A percentile compares a stretch with the other conserved stretches of the same genome.
These are phyloP conservation scores for Monochamus alternatus DNA, from an alignment of 2,888 invertebrate genomes.

Conservation along the genomic window DNA sequence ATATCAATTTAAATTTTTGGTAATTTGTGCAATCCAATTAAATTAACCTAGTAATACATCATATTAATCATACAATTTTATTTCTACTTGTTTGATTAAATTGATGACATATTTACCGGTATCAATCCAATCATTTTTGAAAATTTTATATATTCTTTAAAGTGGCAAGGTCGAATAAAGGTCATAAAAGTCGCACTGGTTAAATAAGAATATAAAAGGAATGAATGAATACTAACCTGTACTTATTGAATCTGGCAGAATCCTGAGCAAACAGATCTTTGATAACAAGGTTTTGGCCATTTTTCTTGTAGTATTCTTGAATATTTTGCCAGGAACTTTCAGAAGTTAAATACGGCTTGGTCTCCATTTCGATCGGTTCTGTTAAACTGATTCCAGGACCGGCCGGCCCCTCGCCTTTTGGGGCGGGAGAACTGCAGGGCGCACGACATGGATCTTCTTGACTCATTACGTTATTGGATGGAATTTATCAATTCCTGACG, in stretches of 20 bases:
- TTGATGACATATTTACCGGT: too few species aligned
- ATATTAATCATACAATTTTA: too few species aligned
- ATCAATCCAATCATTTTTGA: too few species aligned
- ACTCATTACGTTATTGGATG: constrained; percentile 1
- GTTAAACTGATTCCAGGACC: constrained; percentile 1
- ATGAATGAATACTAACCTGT: constrained; percentile 78
- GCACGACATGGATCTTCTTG: not conserved
- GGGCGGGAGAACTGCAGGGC: not conserved
- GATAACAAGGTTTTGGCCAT: constrained; percentile 86
- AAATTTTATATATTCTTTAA: not conserved
- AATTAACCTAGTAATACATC: too few species aligned
- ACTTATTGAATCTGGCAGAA: constrained; percentile 88
- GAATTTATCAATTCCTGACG: not conserved
- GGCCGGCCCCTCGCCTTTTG: not conserved
- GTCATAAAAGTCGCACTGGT: constrained; percentile 45
- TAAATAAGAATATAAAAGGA: constrained; percentile 28
- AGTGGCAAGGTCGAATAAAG: constrained; percentile 55
- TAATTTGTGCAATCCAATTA: too few species aligned
- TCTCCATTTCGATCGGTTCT: constrained; percentile 69
- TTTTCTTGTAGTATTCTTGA: constrained; percentile 81
- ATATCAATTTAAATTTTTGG: too few species aligned
- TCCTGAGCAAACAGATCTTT: constrained; percentile 87
- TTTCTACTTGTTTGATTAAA: too few species aligned
- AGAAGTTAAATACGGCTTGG: constrained; percentile 73
- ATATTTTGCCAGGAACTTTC: constrained; percentile 85